phyloP scores from a whole-genome alignment of 2,888 invertebrate genomes.

The Chloroclystis v-ata region DNA sequence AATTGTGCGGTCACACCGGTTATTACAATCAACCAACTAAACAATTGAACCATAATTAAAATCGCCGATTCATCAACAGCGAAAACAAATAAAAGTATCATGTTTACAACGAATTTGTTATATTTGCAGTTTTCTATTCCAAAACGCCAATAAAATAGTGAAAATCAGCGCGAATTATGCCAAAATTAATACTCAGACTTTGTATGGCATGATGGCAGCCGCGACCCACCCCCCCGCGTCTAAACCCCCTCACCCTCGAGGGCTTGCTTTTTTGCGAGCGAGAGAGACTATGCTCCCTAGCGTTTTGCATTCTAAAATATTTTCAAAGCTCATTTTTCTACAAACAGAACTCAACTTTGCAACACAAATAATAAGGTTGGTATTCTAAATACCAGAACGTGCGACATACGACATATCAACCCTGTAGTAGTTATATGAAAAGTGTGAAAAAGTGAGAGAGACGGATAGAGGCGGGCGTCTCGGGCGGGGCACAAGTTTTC shows the following conservation, averaged over 20 bases:
- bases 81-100: neutral
- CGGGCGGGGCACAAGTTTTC: conserved; percentile 77
- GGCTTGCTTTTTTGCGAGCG: conserved; percentile 76
- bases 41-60: no score
- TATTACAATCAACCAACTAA: no score
- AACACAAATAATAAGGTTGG: neutral
- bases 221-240: conserved; percentile 46
- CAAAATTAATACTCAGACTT: conserved; percentile 74
- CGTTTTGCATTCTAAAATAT: conserved; percentile 75
- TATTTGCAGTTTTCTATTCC: conserved; percentile 23
- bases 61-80: no score
- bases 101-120: neutral
- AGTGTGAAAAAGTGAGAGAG: conserved; percentile 78
- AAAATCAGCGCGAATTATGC: conserved; percentile 68
- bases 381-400: conserved; percentile 17
- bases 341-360: conserved; percentile 29
- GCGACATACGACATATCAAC: conserved; percentile 33
- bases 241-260: conserved; percentile 49
- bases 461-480: conserved; percentile 75
- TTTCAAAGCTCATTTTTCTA: conserved; percentile 47
- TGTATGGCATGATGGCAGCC: conserved; percentile 70
- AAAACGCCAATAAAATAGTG: conserved; percentile 53
- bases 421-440: conserved; percentile 53
- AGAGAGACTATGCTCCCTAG: conserved; percentile 72
- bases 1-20: no score